These are phyloP conservation scores for Oryzias curvinotus DNA, from an alignment of 2,113 vertebrate species.

Conservation along the genomic window DNA sequence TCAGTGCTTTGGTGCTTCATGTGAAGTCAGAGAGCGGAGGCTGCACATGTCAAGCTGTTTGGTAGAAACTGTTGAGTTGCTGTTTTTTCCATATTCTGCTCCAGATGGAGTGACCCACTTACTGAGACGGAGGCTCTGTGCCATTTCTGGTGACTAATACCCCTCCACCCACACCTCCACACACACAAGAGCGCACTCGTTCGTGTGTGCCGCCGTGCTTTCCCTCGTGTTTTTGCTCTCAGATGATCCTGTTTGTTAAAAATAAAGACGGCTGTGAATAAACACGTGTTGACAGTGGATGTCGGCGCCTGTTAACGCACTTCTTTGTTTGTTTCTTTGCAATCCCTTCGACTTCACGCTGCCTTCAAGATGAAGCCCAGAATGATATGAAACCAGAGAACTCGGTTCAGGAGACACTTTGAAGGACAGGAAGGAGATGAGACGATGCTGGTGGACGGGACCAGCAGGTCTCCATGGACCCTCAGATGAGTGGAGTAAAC, in stretches of 20 bases:
- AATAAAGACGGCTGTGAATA: slow-evolving; percentile 58
- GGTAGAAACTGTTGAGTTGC: slow-evolving; percentile 46
- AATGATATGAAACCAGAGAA: background rate
- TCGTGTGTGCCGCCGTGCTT: slow-evolving; percentile 8
- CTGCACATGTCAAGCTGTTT: slow-evolving; percentile 31
- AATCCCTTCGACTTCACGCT: background rate
- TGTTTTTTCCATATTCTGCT: slow-evolving; percentile 65
- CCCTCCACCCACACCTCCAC: slow-evolving; percentile 27
- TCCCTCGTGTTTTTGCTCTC: slow-evolving; percentile 34
- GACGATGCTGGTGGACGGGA: too few relatives aligned
- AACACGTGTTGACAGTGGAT: slow-evolving; percentile 45
- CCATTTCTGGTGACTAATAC: slow-evolving; percentile 65
- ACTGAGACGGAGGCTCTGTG: slow-evolving; percentile 49
- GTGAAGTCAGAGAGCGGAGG: background rate
- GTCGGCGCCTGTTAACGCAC: slow-evolving; percentile 22
- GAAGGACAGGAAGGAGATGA: too few relatives aligned
- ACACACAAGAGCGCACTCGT: slow-evolving; percentile 7
- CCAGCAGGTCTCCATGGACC: too few relatives aligned
- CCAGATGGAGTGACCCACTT: slow-evolving; percentile 71
- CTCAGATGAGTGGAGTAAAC: too few relatives aligned
- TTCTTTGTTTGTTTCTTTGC: slow-evolving; percentile 23
- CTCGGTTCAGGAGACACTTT: background rate
- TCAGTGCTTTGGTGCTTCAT: too few relatives aligned
- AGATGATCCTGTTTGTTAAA: slow-evolving; percentile 59
- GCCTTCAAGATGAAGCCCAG: background rate